Percentiles rank a stretch among this genome's conserved stretches.
phyloP scores from a whole-genome alignment of 2,797 vertebrate species.

The Enteromius thamalakanensis region DNA sequence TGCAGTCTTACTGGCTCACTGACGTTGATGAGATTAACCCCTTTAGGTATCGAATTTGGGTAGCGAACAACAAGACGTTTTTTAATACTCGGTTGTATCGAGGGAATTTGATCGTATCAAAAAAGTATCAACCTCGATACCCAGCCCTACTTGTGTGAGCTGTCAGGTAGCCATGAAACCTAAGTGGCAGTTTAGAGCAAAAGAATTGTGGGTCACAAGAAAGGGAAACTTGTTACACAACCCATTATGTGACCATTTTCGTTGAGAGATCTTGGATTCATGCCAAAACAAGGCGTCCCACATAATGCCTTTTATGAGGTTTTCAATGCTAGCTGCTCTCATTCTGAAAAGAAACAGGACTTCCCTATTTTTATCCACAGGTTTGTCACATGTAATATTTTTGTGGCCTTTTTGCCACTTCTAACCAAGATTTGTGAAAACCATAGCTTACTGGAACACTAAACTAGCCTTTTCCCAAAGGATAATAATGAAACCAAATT shows the following conservation, averaged over 20 bases:
- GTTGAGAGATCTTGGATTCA: slow-evolving; percentile 16
- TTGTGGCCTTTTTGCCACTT: slow-evolving; percentile 17
- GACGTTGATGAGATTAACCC: too few species aligned
- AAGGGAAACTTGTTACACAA: slow-evolving; percentile 20
- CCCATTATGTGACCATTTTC: slow-evolving; percentile 47
- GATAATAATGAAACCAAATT: slow-evolving; percentile 31
- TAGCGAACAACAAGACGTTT: too few species aligned
- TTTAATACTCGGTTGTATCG: too few species aligned
- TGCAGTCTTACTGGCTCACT: too few species aligned
- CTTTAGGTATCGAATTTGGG: too few species aligned
- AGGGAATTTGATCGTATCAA: too few species aligned
- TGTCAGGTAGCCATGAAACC: slow-evolving; percentile 34
- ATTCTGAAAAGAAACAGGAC: slow-evolving; percentile 19
- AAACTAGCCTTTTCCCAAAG: slow-evolving; percentile 20
- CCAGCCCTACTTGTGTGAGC: neutral
- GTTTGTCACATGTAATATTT: neutral
- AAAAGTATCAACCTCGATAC: too few species aligned
- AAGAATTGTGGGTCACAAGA: slow-evolving; percentile 39
- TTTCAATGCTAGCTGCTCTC: slow-evolving; percentile 24
- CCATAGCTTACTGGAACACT: neutral
- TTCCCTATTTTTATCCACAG: neutral
- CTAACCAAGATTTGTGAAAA: slow-evolving; percentile 22
- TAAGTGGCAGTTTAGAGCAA: slow-evolving; percentile 38
- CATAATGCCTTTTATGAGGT: neutral
- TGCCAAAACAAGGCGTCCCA: slow-evolving; percentile 19